Evolutionary conservation across 2,797 vertebrate genomes (phyloP).

Genomic region (Crocodylus rhombifer): DNA sequence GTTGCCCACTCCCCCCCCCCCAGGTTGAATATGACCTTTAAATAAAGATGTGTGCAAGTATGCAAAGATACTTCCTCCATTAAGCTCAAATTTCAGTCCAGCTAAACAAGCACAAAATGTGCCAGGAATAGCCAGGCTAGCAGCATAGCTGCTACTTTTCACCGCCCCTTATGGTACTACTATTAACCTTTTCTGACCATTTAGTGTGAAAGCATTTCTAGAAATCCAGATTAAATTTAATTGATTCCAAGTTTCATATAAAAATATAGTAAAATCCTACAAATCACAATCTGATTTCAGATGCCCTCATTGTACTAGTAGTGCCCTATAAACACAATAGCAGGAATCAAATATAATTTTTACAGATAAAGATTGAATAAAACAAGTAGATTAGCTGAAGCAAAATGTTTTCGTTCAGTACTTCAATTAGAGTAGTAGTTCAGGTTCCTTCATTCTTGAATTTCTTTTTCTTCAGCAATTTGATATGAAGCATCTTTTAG

Average conservation of each 20-base stretch:
- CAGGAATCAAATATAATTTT: background rate
- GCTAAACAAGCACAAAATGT: background rate
- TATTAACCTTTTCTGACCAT: background rate
- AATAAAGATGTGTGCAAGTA: background rate
- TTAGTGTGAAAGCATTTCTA: rapidly evolving
- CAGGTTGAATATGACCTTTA: background rate
- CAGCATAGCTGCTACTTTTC: too few species aligned
- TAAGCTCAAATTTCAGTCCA: background rate
- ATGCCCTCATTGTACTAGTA: background rate
- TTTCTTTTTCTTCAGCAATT: background rate
- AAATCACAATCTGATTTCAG: background rate
- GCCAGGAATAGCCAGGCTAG: too few species aligned
- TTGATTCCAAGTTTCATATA: background rate
- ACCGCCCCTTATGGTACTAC: background rate
- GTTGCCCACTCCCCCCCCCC: too few species aligned
- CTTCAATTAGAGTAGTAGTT: background rate
- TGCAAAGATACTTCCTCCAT: background rate
- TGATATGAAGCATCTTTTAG: background rate
- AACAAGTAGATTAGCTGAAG: background rate
- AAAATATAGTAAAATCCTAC: background rate
- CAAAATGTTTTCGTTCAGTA: background rate
- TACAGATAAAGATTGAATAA: background rate
- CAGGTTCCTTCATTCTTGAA: background rate
- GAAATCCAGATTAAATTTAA: background rate
- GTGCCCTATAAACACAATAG: background rate